A percentile compares a stretch with the other conserved stretches of the same genome.
Evolutionary conservation across 2,888 invertebrate species (phyloP).

Genomic region (Merodon equestris): DNA sequence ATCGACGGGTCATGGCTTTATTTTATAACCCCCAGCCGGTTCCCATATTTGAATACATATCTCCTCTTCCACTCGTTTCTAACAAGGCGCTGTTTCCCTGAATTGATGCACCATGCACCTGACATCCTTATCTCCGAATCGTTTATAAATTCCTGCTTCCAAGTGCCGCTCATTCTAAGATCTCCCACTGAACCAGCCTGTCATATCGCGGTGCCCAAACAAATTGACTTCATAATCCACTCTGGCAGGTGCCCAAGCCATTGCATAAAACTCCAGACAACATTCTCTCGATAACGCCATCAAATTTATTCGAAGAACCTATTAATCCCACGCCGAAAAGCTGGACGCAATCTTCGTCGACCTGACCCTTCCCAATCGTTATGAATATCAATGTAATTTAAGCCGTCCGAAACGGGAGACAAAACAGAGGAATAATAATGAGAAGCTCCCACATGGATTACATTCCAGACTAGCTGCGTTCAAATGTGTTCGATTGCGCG

Average conservation of each 20-base stretch:
- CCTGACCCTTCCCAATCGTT: slow-evolving; percentile 36
- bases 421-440: slow-evolving; percentile 31
- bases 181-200: slow-evolving; percentile 22
- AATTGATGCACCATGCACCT: not conserved
- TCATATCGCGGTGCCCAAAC: slow-evolving; percentile 22
- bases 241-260: slow-evolving; percentile 46
- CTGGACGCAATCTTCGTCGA: slow-evolving; percentile 1
- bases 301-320: slow-evolving; percentile 50
- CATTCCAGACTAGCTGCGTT: not conserved
- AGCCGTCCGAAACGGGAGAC: slow-evolving; percentile 41
- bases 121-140: not conserved
- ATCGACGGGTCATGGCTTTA: no score
- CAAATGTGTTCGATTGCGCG: not conserved
- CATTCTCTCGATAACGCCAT: slow-evolving; percentile 15
- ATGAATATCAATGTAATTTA: slow-evolving; percentile 26
- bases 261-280: slow-evolving; percentile 31
- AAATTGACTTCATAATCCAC: slow-evolving; percentile 57
- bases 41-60: no score
- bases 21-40: no score
- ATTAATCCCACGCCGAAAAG: slow-evolving; percentile 41
- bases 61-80: no score
- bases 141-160: slow-evolving; percentile 27
- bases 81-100: not conserved
- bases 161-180: slow-evolving; percentile 25
- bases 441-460: slow-evolving; percentile 48